Evolutionary conservation across 2,888 invertebrate species (phyloP).

Genomic region (Arctia plantaginis): DNA sequence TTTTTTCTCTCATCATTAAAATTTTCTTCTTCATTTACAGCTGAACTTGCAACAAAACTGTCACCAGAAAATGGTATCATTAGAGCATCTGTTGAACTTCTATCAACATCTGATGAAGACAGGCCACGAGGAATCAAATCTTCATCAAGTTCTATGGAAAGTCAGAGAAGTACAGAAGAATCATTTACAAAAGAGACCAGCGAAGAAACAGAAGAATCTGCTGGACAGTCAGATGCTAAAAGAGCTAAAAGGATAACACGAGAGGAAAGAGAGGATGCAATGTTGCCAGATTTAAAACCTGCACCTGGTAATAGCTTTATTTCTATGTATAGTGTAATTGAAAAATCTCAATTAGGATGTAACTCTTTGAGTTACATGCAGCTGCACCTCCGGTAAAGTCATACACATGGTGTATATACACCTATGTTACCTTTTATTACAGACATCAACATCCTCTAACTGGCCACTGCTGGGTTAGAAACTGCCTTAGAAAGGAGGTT

Average conservation of each 20-base stretch:
- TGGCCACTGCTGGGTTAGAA: too few species aligned
- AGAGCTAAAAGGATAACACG: slow-evolving; percentile 76
- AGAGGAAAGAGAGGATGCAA: slow-evolving; percentile 89
- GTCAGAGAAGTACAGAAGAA: slow-evolving; percentile 50
- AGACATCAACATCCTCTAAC: too few species aligned
- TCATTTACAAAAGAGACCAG: slow-evolving; percentile 44
- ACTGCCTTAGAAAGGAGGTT: too few species aligned
- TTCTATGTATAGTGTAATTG: not conserved
- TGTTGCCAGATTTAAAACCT: slow-evolving; percentile 94
- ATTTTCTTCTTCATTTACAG: slow-evolving; percentile 52
- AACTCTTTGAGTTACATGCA: not conserved
- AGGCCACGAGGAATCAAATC: slow-evolving; percentile 87
- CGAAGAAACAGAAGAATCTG: slow-evolving; percentile 64
- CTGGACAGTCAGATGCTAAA: slow-evolving; percentile 77
- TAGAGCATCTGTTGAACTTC: slow-evolving; percentile 92
- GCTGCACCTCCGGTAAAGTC: not conserved
- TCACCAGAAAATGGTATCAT: slow-evolving; percentile 92
- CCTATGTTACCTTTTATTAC: too few species aligned
- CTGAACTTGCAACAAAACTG: slow-evolving; percentile 87
- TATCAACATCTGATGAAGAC: slow-evolving; percentile 90
- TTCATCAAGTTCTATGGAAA: slow-evolving; percentile 55
- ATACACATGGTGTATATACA: too few species aligned
- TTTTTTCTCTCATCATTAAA: not conserved
- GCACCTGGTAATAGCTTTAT: slow-evolving; percentile 79
- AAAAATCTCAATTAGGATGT: not conserved